Percentiles rank a stretch among this genome's conserved stretches.
Conservation (phyloP, 2,888 invertebrate species). For the Volucella bombylans region DNA sequence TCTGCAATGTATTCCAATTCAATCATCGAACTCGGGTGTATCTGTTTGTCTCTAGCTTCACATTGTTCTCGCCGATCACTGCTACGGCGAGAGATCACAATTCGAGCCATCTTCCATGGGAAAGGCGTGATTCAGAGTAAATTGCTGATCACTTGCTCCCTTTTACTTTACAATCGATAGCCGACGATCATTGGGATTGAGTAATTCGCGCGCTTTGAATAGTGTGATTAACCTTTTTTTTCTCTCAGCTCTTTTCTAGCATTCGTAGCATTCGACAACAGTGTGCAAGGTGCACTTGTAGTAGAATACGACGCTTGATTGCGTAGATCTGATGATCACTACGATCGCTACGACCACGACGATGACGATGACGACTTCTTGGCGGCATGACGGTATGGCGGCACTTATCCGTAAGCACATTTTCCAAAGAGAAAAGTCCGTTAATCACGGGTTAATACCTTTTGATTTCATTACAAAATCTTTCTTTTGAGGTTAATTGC, state of each 20-base stretch:
- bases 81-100: not conserved
- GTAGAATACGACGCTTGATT: constrained; percentile 24
- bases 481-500: constrained; percentile 68
- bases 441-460: constrained; percentile 61
- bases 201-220: constrained; percentile 29
- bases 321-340: not conserved
- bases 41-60: not conserved
- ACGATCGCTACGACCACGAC: not conserved
- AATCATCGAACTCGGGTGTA: not conserved
- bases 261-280: not conserved
- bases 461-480: constrained; percentile 63
- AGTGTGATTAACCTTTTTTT: constrained; percentile 39
- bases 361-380: not conserved
- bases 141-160: constrained; percentile 29
- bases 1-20: not conserved
- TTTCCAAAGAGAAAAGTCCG: constrained; percentile 54
- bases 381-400: not conserved
- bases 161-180: constrained; percentile 20
- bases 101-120: not conserved
- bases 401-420: not conserved
- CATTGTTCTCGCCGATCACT: too few relatives aligned
- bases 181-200: constrained; percentile 3
- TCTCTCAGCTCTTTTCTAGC: not conserved
- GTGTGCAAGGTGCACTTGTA: not conserved
- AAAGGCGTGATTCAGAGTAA: constrained; percentile 18